Conservation (phyloP, 2,888 invertebrate species). For the Leptinotarsa haldemani region DNA sequence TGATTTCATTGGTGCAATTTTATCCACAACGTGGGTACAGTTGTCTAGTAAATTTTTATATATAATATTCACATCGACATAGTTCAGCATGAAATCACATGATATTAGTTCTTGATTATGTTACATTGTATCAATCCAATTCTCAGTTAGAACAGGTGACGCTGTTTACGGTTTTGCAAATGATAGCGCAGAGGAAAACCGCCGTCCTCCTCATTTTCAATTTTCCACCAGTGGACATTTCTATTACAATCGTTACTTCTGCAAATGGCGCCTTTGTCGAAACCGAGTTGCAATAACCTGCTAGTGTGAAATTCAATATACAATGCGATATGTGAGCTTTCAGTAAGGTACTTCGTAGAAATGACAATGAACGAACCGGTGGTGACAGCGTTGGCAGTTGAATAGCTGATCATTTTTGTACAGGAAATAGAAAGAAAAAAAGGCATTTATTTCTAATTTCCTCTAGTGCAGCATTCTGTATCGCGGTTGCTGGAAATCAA, state of each 20-base stretch:
- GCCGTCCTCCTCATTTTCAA: neutral
- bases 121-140: no score
- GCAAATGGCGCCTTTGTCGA: constrained; percentile 46
- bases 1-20: no score
- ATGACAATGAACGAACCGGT: constrained; percentile 30
- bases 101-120: no score
- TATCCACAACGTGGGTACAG: no score
- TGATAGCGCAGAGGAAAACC: neutral
- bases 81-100: no score
- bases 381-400: neutral
- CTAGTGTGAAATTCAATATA: constrained; percentile 45
- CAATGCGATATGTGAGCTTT: constrained; percentile 27
- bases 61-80: no score
- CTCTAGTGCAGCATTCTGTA: neutral
- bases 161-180: neutral
- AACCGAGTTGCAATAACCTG: constrained; percentile 47
- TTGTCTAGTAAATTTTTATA: no score
- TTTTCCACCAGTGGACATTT: constrained; percentile 46
- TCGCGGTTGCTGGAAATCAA: neutral
- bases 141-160: neutral
- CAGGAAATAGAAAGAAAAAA: neutral
- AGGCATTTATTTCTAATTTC: neutral
- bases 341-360: constrained; percentile 28
- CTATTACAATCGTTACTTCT: constrained; percentile 49
- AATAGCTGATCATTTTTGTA: neutral